phyloP scores from a whole-genome alignment of 2,888 invertebrate genomes.

The Chorisops tibialis region DNA sequence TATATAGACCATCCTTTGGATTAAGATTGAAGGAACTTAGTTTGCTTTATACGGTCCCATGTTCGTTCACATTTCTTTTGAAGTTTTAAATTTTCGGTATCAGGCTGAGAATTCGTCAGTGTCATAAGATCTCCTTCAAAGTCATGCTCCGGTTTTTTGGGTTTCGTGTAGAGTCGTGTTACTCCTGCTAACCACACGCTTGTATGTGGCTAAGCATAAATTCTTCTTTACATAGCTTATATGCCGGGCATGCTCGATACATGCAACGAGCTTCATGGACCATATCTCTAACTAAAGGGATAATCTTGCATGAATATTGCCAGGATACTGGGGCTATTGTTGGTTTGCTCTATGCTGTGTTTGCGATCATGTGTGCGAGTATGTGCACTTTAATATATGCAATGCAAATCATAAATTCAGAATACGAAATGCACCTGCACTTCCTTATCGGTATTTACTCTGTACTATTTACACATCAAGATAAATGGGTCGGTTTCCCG shows the following conservation, averaged over 20 bases:
- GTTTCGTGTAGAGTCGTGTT: too few relatives aligned
- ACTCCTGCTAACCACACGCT: too few relatives aligned
- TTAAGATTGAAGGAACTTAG: too few relatives aligned
- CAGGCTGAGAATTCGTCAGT: too few relatives aligned
- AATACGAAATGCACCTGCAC: constrained; percentile 19
- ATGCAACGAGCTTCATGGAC: not conserved
- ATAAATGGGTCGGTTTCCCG: constrained; percentile 6
- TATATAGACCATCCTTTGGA: too few relatives aligned
- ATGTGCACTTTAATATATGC: constrained; percentile 9
- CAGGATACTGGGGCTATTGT: not conserved
- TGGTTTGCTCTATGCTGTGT: not conserved
- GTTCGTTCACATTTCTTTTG: too few relatives aligned
- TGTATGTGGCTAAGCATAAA: constrained; percentile 1
- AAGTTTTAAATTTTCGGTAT: too few relatives aligned
- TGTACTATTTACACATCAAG: constrained; percentile 11
- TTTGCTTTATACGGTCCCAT: too few relatives aligned
- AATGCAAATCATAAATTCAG: constrained; percentile 16
- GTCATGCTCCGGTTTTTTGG: too few relatives aligned
- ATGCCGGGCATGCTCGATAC: not conserved
- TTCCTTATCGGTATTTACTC: constrained; percentile 25
- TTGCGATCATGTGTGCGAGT: not conserved
- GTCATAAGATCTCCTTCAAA: too few relatives aligned
- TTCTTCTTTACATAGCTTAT: too few relatives aligned
- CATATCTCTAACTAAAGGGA: constrained; percentile 4
- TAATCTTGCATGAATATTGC: not conserved